These are phyloP conservation scores for Tetragnatha versicolor DNA, from an alignment of 1,140 invertebrate species.

Conservation along the genomic window DNA sequence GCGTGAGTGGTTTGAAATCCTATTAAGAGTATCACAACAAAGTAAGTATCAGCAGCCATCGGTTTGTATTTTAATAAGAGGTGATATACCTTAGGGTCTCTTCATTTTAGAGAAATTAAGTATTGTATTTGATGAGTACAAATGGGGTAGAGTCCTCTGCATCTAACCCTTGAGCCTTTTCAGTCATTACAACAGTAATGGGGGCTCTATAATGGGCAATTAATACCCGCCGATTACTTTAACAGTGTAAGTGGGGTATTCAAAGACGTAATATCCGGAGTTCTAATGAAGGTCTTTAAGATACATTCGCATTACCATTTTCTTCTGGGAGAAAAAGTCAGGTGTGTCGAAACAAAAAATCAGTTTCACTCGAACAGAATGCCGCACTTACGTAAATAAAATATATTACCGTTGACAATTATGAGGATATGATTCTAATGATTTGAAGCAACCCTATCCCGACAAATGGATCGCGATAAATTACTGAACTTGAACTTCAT, in stretches of 20 bases:
- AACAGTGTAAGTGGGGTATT: conserved; percentile 9
- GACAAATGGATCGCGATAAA: conserved; percentile 34
- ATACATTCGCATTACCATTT: neutral
- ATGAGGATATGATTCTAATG: conserved; percentile 47
- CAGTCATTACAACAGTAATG: neutral
- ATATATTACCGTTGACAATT: conserved; percentile 39
- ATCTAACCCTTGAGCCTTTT: neutral
- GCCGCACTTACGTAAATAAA: conserved; percentile 35
- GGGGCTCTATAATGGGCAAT: conserved; percentile 1
- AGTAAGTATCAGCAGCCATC: too few species aligned
- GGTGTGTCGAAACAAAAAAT: neutral
- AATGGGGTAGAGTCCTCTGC: too few species aligned
- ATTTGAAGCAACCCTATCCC: conserved; percentile 40
- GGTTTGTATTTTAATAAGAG: too few species aligned
- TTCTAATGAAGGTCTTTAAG: conserved; percentile 29
- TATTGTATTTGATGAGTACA: too few species aligned
- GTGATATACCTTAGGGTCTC: too few species aligned
- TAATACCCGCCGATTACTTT: conserved; percentile 6
- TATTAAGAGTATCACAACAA: too few species aligned
- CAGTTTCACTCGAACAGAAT: neutral
- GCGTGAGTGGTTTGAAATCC: too few species aligned
- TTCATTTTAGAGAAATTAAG: too few species aligned
- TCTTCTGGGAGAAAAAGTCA: neutral
- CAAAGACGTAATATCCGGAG: conserved; percentile 12
- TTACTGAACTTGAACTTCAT: conserved; percentile 40